A percentile compares a stretch with the other conserved stretches of the same genome.
phyloP scores from a whole-genome alignment of 2,888 invertebrate genomes.

The Spodoptera littoralis region DNA sequence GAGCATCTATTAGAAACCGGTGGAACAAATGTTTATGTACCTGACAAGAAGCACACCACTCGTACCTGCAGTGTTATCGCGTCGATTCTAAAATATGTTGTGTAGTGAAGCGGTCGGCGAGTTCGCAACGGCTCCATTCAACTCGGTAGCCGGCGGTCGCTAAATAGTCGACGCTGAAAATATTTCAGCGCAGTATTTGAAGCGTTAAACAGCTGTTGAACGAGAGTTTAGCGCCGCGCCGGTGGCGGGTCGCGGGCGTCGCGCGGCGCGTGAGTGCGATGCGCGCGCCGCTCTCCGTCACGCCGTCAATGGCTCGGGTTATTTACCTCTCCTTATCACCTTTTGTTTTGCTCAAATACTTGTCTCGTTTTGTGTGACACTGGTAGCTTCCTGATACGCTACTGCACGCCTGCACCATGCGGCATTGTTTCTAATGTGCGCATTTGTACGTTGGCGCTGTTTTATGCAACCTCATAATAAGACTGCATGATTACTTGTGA shows the following conservation, averaged over 20 bases:
- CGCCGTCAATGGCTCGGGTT: constrained; percentile 86
- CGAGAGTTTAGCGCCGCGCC: constrained; percentile 61
- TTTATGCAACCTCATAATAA: constrained; percentile 3
- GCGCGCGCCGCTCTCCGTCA: constrained; percentile 66
- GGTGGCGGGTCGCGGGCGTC: constrained; percentile 53
- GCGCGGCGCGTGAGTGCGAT: constrained; percentile 50
- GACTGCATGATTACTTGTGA: neutral
- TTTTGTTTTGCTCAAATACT: constrained; percentile 87
- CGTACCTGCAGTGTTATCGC: constrained; percentile 41
- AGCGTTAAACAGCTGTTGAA: constrained; percentile 80
- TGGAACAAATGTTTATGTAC: constrained; percentile 73
- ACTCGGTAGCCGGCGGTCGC: constrained; percentile 42
- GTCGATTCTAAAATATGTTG: constrained; percentile 56
- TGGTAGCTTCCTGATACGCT: constrained; percentile 70
- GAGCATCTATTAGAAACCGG: constrained; percentile 75
- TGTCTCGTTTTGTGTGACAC: constrained; percentile 71
- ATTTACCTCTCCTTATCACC: constrained; percentile 88
- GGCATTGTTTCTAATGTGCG: constrained; percentile 15
- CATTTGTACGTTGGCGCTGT: constrained; percentile 7
- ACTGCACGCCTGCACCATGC: constrained; percentile 41
- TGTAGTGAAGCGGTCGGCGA: constrained; percentile 57
- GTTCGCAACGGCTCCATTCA: constrained; percentile 59
- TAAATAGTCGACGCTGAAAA: constrained; percentile 70
- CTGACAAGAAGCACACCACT: constrained; percentile 56
- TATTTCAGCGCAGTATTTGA: constrained; percentile 76